A percentile compares a stretch with the other conserved stretches of the same genome.
These are phyloP conservation scores for Calcarius lapponicus DNA, from an alignment of 2,797 vertebrate species.

Conservation along the genomic window DNA sequence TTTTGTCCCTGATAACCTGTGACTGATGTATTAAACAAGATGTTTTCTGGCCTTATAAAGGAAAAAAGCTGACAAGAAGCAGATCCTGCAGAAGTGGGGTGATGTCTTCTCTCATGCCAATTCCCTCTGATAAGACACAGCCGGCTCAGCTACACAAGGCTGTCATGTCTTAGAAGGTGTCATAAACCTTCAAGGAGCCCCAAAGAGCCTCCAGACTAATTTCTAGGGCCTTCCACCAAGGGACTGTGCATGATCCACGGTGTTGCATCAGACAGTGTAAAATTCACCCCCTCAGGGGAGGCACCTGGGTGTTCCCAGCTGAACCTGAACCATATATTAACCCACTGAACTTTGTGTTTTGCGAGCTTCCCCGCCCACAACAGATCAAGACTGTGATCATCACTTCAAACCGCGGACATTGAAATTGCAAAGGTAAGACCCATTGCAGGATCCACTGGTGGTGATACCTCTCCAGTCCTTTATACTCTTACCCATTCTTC, in stretches of 20 bases:
- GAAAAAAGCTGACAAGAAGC: neutral
- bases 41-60: neutral
- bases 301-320: neutral
- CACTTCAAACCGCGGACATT: neutral
- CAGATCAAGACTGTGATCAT: neutral
- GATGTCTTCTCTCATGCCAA: neutral
- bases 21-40: neutral
- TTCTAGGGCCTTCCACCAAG: neutral
- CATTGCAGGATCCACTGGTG: neutral
- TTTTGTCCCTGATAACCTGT: neutral
- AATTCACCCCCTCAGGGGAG: neutral
- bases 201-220: neutral
- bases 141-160: neutral
- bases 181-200: neutral
- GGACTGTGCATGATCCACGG: neutral
- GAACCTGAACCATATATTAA: neutral
- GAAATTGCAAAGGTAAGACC: neutral
- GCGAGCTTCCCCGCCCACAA: fast-evolving
- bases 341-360: neutral
- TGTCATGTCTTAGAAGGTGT: neutral
- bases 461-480: neutral
- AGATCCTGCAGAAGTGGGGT: neutral
- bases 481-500: neutral
- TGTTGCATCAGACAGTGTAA: neutral
- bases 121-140: neutral